These are phyloP conservation scores for Neosilurus mollespiculum DNA, from an alignment of 2,797 vertebrate genomes.

Conservation along the genomic window DNA sequence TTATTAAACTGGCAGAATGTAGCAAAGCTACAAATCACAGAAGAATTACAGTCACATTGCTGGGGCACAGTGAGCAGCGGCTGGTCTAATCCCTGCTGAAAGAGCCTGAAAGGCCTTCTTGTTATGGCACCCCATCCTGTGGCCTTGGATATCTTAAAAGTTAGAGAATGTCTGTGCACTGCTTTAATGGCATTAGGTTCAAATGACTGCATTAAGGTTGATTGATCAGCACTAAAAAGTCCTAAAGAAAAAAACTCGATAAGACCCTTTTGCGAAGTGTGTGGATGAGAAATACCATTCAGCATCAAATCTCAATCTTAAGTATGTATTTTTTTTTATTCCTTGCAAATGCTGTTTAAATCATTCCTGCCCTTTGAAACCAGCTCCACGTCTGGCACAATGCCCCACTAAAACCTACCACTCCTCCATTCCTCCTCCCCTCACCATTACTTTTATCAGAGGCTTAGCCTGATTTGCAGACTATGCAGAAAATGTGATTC, in stretches of 20 bases:
- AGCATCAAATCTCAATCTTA: conserved; percentile 20
- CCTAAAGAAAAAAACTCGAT: neutral
- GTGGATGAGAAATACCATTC: conserved; percentile 25
- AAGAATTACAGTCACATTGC: conserved; percentile 69
- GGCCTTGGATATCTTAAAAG: conserved; percentile 29
- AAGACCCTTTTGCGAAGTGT: conserved; percentile 22
- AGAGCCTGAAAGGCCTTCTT: conserved; percentile 69
- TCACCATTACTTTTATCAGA: conserved; percentile 63
- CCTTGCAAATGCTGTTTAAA: conserved; percentile 9
- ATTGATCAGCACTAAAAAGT: neutral
- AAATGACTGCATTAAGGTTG: conserved; percentile 22
- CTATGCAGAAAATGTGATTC: conserved; percentile 31
- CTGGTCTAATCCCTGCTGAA: conserved; percentile 67
- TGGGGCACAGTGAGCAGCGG: conserved; percentile 61
- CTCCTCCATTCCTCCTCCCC: conserved; percentile 1
- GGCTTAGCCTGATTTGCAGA: conserved; percentile 66
- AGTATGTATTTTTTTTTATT: neutral
- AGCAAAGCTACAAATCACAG: conserved; percentile 65
- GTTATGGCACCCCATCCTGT: conserved; percentile 49
- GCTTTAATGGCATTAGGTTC: conserved; percentile 31
- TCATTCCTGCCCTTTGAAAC: conserved; percentile 13
- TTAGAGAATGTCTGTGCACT: conserved; percentile 1
- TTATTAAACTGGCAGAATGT: conserved; percentile 63
- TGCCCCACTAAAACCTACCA: neutral
- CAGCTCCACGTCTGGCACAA: conserved; percentile 23